Percentiles rank a stretch among this genome's conserved stretches.
Evolutionary conservation across 2,797 vertebrate species (phyloP).

Genomic region (Austrolebias charrua): DNA sequence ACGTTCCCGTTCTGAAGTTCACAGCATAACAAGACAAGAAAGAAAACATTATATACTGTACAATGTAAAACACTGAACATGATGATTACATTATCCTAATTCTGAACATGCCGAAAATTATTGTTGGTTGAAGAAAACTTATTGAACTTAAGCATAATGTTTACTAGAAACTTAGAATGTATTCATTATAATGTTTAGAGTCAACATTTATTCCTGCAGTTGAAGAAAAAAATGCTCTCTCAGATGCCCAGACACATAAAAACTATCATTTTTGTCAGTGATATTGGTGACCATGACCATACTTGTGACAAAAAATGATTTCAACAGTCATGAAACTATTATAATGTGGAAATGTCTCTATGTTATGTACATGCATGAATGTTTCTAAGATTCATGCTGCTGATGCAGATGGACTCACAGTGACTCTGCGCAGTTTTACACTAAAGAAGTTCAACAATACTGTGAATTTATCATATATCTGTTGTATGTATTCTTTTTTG

Average conservation of each 20-base stretch:
- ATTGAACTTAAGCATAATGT: background rate
- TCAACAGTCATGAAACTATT: background rate
- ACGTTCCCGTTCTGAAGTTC: constrained; percentile 87
- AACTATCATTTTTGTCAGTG: constrained; percentile 7
- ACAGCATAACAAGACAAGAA: constrained; percentile 29
- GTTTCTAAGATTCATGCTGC: background rate
- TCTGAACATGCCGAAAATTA: background rate
- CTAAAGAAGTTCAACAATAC: background rate
- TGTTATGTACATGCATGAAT: no score
- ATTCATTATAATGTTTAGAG: background rate
- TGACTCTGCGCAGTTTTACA: background rate
- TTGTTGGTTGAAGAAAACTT: background rate
- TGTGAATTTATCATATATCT: no score
- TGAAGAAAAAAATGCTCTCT: background rate
- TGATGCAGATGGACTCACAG: background rate
- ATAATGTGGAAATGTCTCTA: background rate
- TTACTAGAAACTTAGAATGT: background rate
- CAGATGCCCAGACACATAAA: no score
- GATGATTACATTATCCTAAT: background rate
- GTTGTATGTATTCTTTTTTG: background rate
- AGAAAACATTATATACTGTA: constrained; percentile 8
- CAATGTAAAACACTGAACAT: background rate
- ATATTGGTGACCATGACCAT: background rate
- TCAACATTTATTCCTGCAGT: background rate
- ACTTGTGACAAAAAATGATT: background rate